Evolutionary conservation across 2,888 invertebrate species (phyloP), one percentile per base, ranked within the genome.

Genomic region (Ochropacha duplaris): DNA sequence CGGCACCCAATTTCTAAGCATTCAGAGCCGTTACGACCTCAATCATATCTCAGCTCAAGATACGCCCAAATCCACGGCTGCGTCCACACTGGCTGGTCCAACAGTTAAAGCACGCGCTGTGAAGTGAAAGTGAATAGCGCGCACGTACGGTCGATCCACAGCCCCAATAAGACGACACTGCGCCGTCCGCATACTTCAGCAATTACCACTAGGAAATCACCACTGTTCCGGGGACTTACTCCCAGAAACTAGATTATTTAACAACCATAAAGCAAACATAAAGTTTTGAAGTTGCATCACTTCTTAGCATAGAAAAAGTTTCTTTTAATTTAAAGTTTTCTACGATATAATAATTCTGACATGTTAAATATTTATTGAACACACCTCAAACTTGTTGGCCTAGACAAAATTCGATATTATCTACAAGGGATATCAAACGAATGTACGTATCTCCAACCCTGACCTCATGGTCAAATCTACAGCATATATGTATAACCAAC

Each of bases 141-240:
- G 86, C 90, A 90, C 90, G 90, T 88, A 90, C 89, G 79, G 75
- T 68, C 87, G 78, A 78, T 74, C 77, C 80, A 82, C 80, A 87
- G 88, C 88, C 90, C 90, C 91, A 91, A 89, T 90, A 90, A 90
- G 90, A 91, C 88, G 89, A 88, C 88, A 86, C 83, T 82, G 81
- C 83, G 81, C 80, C 85, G 88, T 92, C 91, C 91, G 90, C 91
- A 90, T 92, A 90, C 90, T 90, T 85, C 86, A 79, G 80, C 89
- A 90, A 92, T 91, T 91, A 90, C 87, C 88, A 88, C 90, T 76
- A 92, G 91, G 91, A 92, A 91, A 89, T 90, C 88, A 85, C 84
- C 80, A 81, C 75, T 79, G 85, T 85, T 84, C 84, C 82, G 79
- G 82, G 69, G 76, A 65, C 68, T 73, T 71, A 76, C 74, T 77